Percentiles rank a stretch among this genome's conserved stretches.
These are phyloP conservation scores for Charina bottae DNA, from an alignment of 2,113 vertebrate species.

Conservation along the genomic window DNA sequence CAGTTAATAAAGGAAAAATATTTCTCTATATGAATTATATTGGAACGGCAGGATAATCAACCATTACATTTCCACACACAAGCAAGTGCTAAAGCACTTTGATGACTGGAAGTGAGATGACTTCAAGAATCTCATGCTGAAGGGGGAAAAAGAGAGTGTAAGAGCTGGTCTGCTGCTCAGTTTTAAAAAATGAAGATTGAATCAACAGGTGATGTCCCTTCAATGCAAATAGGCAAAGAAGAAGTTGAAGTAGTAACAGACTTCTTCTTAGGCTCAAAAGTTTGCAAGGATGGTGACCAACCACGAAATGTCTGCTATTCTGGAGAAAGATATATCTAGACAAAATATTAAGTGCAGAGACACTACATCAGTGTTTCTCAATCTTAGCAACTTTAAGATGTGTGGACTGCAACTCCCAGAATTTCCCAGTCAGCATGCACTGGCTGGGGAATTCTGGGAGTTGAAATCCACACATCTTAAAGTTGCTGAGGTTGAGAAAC, in stretches of 20 bases:
- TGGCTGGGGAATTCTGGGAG: too few species aligned
- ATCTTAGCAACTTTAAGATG: too few species aligned
- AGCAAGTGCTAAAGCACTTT: slow-evolving; percentile 42
- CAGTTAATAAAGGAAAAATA: slow-evolving; percentile 47
- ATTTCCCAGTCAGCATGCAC: too few species aligned
- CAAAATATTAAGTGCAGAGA: background rate
- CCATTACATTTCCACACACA: slow-evolving; percentile 54
- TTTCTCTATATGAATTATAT: slow-evolving; percentile 19
- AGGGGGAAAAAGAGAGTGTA: background rate
- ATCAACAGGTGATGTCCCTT: background rate
- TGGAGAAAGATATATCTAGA: background rate
- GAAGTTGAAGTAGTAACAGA: background rate
- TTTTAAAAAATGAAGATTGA: background rate
- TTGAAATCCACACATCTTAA: too few species aligned
- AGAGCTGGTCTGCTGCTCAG: background rate
- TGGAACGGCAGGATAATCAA: slow-evolving; percentile 62
- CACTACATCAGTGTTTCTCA: background rate
- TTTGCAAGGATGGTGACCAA: background rate
- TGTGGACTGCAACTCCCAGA: too few species aligned
- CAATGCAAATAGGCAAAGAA: background rate
- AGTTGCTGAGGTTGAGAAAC: too few species aligned
- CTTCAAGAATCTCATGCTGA: background rate
- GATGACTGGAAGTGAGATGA: background rate
- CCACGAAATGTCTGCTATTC: background rate
- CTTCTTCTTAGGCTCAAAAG: background rate